phyloP scores from a whole-genome alignment of 1,140 invertebrate genomes.

The Leptoteleia sp. region DNA sequence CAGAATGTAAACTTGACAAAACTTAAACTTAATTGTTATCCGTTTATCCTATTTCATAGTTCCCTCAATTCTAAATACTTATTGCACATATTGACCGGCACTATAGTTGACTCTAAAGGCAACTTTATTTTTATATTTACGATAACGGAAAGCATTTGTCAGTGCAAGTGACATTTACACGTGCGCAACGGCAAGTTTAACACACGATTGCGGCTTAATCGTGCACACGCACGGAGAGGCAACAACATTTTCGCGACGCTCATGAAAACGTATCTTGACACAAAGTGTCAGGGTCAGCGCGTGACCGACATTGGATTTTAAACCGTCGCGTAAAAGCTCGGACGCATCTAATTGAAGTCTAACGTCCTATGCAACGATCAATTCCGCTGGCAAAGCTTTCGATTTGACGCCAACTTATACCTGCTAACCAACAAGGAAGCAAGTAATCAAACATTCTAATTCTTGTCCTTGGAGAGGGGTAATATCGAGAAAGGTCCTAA shows the following conservation, averaged over 20 bases:
- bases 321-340: slow-evolving; percentile 23
- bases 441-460: not conserved
- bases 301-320: slow-evolving; percentile 51
- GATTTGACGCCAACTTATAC: slow-evolving; percentile 9
- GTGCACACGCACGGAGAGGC: not conserved
- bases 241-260: slow-evolving; percentile 4
- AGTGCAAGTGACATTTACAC: too few relatives aligned
- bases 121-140: not conserved
- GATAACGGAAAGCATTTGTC: too few relatives aligned
- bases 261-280: slow-evolving; percentile 38
- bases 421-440: slow-evolving; percentile 9
- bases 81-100: too few relatives aligned
- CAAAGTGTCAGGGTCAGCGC: slow-evolving; percentile 55
- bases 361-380: slow-evolving; percentile 25
- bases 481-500: slow-evolving; percentile 1
- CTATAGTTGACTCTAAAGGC: too few relatives aligned
- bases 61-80: too few relatives aligned
- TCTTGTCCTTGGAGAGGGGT: slow-evolving; percentile 4
- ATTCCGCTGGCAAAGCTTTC: slow-evolving; percentile 16
- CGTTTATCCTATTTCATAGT: too few relatives aligned
- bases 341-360: slow-evolving; percentile 24
- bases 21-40: too few relatives aligned
- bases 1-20: too few relatives aligned
- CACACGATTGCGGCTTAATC: too few relatives aligned
- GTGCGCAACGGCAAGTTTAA: too few relatives aligned